Conservation (phyloP, 92 coral and sea anemone genomes). For the Zoanthus sansibaricus region DNA sequence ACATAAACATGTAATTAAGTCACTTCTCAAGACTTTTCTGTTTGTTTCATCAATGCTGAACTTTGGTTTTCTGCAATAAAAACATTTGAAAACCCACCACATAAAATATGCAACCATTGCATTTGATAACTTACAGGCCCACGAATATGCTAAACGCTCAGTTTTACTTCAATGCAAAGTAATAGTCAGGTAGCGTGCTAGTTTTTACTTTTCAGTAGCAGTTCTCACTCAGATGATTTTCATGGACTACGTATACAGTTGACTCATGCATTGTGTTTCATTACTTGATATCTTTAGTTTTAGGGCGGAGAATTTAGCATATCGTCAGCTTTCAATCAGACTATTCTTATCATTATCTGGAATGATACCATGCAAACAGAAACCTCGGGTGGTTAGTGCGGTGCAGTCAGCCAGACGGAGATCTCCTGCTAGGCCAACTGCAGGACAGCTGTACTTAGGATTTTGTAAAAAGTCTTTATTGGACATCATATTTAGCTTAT, state of each 20-base stretch:
- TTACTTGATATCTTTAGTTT: neutral
- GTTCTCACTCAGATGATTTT: neutral
- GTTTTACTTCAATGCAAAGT: too few species aligned
- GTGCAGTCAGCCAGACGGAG: neutral
- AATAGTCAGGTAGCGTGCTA: too few species aligned
- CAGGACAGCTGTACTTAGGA: neutral
- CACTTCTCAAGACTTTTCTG: neutral
- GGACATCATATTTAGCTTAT: too few species aligned
- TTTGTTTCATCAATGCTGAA: too few species aligned
- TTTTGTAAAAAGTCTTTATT: neutral
- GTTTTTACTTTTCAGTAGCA: too few species aligned
- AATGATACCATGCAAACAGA: neutral
- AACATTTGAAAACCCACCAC: too few species aligned
- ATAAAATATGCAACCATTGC: too few species aligned
- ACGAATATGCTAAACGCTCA: too few species aligned
- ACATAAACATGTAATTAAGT: neutral
- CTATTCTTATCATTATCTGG: neutral
- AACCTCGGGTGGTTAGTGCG: neutral
- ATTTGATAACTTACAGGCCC: too few species aligned
- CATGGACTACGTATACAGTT: neutral
- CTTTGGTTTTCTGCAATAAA: too few species aligned
- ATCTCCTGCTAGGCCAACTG: neutral
- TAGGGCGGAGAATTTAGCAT: neutral
- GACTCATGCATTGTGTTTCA: neutral
- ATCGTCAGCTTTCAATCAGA: slow-evolving; percentile 3